Evolutionary conservation across 2,797 vertebrate species (phyloP), one percentile per base, ranked within the genome.

Genomic region (Capromys pilorides): DNA sequence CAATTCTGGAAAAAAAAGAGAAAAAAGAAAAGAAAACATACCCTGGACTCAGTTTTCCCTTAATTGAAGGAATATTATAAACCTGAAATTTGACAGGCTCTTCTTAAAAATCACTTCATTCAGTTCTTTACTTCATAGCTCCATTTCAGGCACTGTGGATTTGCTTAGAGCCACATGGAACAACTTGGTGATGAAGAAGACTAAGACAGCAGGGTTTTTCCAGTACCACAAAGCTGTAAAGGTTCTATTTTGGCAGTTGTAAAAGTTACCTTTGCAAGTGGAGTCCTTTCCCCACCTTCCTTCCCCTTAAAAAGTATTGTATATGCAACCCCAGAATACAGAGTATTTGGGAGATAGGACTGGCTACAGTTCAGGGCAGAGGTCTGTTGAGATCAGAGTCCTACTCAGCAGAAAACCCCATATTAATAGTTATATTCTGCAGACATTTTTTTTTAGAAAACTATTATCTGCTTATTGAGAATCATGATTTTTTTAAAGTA

Each of bases 71-170:
- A 79, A 14, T 51, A 54, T 92, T 88, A 92, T 24, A 81, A 64
- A 81, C 64, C 79, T 90, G n/a, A 59, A 36, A 92, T 75, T 91
- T 90, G 82, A 90, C 73, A 21, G 33, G 62, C 22, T 62, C 51
- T 75, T 92, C 69, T 79, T 88, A 94, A 78, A 95, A 95, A 80
- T 82, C 28, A 79, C 36, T 90, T 92, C 7, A 33, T 87, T 95
- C 36, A 84, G 4, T 93, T 14, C 12, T 93, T 78, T 90, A 88
- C 94, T 84, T 93, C 87, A 69, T 13, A 88, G 28, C 36, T 93
- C 5, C 36, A 54, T 39, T 28, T 24, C 24, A 79, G 86, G 41
- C 14, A 85, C 88, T 45, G 67, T 83, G 33, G 33, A 33, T 62
- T 88, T 95, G 80, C 6, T 88, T 83, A 80, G 79, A 88, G 28